Evolutionary conservation across 1,140 invertebrate genomes (phyloP).

Genomic region (Lineus longissimus): DNA sequence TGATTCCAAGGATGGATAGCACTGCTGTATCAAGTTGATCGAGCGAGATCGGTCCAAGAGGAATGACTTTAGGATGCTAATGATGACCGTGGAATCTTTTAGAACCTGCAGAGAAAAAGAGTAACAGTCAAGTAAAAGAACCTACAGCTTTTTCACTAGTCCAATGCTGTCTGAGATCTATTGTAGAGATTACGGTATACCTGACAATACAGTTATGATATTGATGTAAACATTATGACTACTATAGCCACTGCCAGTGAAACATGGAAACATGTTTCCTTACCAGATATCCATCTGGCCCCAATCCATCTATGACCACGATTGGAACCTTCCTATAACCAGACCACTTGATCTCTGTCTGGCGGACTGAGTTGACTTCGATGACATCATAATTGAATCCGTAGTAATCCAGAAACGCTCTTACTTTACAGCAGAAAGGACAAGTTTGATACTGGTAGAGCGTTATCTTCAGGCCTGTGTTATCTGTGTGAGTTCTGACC

Average conservation of each 20-base stretch:
- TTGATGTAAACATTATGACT: no score
- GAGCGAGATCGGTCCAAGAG: slow-evolving; percentile 63
- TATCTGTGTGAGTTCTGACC: slow-evolving; percentile 57
- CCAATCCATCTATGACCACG: slow-evolving; percentile 70
- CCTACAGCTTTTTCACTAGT: no score
- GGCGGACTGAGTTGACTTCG: slow-evolving; percentile 91
- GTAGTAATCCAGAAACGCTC: slow-evolving; percentile 88
- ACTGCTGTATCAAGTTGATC: slow-evolving; percentile 72
- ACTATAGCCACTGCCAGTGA: no score
- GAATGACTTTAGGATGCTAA: slow-evolving; percentile 80
- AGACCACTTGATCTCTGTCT: slow-evolving; percentile 90
- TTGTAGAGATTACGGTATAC: no score
- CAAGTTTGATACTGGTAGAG: slow-evolving; percentile 96
- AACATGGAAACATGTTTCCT: slow-evolving; percentile 15
- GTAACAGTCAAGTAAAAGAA: no score
- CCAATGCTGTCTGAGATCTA: no score
- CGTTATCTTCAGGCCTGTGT: slow-evolving; percentile 74
- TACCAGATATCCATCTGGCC: slow-evolving; percentile 54
- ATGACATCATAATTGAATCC: slow-evolving; percentile 93
- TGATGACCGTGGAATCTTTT: slow-evolving; percentile 90
- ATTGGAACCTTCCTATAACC: slow-evolving; percentile 94
- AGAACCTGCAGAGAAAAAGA: slow-evolving; percentile 68
- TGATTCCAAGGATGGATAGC: slow-evolving; percentile 70
- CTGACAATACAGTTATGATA: no score
- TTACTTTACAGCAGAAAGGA: slow-evolving; percentile 96